Evolutionary conservation across 2,888 invertebrate genomes (phyloP).

Genomic region (Tortricodes alternella): DNA sequence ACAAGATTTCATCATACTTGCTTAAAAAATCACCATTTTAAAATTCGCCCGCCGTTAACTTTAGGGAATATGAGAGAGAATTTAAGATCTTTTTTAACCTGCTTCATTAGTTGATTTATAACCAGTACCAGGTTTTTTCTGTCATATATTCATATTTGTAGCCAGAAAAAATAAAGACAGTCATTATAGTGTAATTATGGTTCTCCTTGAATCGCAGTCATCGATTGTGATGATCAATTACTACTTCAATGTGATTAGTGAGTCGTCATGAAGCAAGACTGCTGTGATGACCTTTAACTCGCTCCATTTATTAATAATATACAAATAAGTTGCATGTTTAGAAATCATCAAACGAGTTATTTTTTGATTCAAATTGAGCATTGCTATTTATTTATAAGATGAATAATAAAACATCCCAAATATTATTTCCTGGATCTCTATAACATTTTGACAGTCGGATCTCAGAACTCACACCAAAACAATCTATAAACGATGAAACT

Average conservation of each 20-base stretch:
- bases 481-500: background rate
- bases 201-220: slow-evolving; percentile 22
- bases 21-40: too few species aligned
- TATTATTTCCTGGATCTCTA: too few species aligned
- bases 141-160: background rate
- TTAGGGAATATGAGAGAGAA: too few species aligned
- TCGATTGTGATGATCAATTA: slow-evolving; percentile 30
- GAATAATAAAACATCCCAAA: too few species aligned
- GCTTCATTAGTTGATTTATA: too few species aligned
- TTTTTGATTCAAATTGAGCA: too few species aligned
- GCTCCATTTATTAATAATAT: slow-evolving; percentile 17
- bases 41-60: too few species aligned
- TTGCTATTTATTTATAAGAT: background rate
- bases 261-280: slow-evolving; percentile 4
- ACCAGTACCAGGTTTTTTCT: too few species aligned
- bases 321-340: background rate
- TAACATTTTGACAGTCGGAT: too few species aligned
- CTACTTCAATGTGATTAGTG: slow-evolving; percentile 12
- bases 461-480: background rate
- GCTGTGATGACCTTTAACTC: slow-evolving; percentile 13
- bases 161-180: slow-evolving; percentile 17
- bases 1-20: too few species aligned
- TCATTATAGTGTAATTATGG: slow-evolving; percentile 22
- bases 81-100: too few species aligned
- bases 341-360: background rate